Conservation (phyloP, 1,140 invertebrate genomes). For the Asbolus verrucosus region DNA sequence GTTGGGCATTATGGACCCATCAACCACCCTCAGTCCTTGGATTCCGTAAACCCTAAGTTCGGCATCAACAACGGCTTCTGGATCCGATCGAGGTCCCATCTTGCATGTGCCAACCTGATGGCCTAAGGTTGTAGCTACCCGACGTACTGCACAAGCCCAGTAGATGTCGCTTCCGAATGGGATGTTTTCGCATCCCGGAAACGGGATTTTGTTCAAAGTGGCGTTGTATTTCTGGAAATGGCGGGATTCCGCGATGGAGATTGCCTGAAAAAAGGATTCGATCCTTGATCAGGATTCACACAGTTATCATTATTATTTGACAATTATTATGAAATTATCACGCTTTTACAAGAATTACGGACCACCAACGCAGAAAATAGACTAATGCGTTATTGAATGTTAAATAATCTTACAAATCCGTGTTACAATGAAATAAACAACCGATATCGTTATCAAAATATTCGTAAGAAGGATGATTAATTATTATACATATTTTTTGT, state of each 20-base stretch:
- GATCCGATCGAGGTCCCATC: conserved; percentile 73
- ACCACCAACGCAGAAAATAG: too few species aligned
- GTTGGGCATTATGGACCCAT: conserved; percentile 75
- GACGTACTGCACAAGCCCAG: conserved; percentile 61
- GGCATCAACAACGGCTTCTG: conserved; percentile 72
- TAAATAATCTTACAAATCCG: too few species aligned
- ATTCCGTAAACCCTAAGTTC: conserved; percentile 68
- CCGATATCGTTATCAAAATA: too few species aligned
- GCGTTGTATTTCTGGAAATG: conserved; percentile 55
- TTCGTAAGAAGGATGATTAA: too few species aligned
- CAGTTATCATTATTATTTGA: too few species aligned
- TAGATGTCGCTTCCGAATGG: conserved; percentile 67
- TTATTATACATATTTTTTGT: too few species aligned
- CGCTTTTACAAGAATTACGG: too few species aligned
- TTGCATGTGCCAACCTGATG: conserved; percentile 72
- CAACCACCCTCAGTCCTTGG: conserved; percentile 70
- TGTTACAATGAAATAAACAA: too few species aligned
- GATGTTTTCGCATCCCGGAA: conserved; percentile 65
- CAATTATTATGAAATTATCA: too few species aligned
- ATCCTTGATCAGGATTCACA: too few species aligned
- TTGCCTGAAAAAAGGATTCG: conserved; percentile 60
- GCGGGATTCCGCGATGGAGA: conserved; percentile 52
- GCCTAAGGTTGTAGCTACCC: conserved; percentile 67
- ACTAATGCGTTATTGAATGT: too few species aligned
- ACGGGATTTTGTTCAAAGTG: conserved; percentile 61